Evolutionary conservation across 2,797 vertebrate genomes (phyloP).

Genomic region (Schizopygopsis malacanthus): DNA sequence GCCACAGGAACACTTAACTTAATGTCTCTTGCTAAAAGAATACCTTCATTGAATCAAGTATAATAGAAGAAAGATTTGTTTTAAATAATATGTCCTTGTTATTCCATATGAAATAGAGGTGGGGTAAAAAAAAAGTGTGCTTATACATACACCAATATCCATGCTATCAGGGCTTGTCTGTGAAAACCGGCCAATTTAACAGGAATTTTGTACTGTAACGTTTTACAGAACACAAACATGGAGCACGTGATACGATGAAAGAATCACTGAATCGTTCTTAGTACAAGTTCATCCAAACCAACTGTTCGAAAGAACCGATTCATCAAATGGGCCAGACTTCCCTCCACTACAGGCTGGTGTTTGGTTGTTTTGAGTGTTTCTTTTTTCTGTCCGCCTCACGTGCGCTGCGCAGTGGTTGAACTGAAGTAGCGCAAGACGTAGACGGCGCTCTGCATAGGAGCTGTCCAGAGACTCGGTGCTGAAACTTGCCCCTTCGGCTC

Average conservation of each 20-base stretch:
- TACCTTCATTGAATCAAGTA: too few species aligned
- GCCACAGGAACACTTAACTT: too few species aligned
- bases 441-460: constrained; percentile 41
- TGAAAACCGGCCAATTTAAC: background rate
- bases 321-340: background rate
- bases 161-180: background rate
- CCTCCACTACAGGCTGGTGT: background rate
- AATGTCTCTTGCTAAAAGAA: too few species aligned
- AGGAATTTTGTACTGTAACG: too few species aligned
- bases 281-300: background rate
- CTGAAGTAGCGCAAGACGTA: constrained; percentile 18
- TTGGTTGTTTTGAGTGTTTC: constrained; percentile 20
- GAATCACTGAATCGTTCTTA: too few species aligned
- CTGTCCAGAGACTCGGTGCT: constrained; percentile 60
- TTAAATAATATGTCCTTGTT: too few species aligned
- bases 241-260: too few species aligned
- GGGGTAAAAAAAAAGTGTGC: too few species aligned
- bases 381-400: background rate
- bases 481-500: constrained; percentile 35
- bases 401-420: constrained; percentile 48
- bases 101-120: too few species aligned
- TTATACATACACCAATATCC: too few species aligned
- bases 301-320: background rate
- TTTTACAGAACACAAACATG: too few species aligned
- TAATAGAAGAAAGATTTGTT: too few species aligned